phyloP scores from a whole-genome alignment of 2,113 vertebrate species.

The Nycticryphes semicollaris region DNA sequence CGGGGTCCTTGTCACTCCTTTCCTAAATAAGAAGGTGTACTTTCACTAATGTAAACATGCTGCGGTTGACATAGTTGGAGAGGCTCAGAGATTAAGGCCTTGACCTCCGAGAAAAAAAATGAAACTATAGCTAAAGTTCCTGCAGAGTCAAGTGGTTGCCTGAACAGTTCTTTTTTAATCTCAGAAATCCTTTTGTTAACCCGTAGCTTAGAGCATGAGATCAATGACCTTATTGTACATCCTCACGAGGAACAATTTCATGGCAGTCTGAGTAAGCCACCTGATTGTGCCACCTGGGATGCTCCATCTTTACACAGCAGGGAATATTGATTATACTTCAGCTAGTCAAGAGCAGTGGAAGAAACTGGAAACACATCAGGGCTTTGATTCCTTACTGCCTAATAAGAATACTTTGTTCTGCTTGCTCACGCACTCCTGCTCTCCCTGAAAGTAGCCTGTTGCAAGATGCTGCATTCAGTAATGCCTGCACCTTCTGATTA shows the following conservation, averaged over 20 bases:
- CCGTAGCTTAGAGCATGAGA: not conserved
- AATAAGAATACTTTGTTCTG: not conserved
- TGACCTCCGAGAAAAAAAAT: fast-evolving
- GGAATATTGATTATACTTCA: not conserved
- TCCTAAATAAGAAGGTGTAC: not conserved
- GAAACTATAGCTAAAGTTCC: not conserved
- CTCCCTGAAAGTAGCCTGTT: not conserved
- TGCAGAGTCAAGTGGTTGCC: not conserved
- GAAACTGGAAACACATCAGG: not conserved
- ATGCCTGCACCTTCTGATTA: not conserved
- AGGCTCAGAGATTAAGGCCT: not conserved
- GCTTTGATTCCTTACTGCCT: not conserved
- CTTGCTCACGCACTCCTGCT: fast-evolving
- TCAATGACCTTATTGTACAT: not conserved
- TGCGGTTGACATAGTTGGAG: not conserved
- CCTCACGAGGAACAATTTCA: not conserved
- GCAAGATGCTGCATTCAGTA: not conserved
- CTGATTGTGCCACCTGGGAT: not conserved
- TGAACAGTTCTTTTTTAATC: not conserved
- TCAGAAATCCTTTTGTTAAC: not conserved
- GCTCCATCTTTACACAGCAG: not conserved
- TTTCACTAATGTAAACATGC: no score
- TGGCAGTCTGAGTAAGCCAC: not conserved
- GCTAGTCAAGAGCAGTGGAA: not conserved
- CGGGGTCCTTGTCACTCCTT: not conserved